Evolutionary conservation across 2,797 vertebrate genomes (phyloP), one percentile per base, ranked within the genome.

Genomic region (Tangara arthus): DNA sequence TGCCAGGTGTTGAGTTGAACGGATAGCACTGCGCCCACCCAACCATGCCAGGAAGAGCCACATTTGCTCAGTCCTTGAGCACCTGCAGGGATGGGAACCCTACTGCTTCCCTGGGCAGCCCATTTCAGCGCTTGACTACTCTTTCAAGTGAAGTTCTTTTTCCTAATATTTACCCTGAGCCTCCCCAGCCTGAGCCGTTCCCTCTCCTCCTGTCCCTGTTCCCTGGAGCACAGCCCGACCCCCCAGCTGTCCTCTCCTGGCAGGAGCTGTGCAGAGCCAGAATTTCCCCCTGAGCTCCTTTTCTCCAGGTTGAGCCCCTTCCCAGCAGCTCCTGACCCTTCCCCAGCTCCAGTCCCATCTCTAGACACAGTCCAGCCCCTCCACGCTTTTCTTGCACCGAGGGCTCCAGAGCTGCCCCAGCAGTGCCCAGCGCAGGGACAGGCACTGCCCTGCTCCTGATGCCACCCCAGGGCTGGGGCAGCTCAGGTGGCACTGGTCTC

Each of bases 141-240:
- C n/a, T 39, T 44, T 18, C 56, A 28, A 50, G 2, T 14, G 8
- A 13, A 64, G 7, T 30, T 21, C 34, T 57, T 64, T 56, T 14
- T 37, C 12, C n/a, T 12, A 2, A 77, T 70, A n/a, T 46, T n/a
- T 8, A 24, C 9, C 11, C 27, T 24, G 27, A 10, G 2, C 9
- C 27, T 75, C 2, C 3, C 16, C 13, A 4, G 11, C 27, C 1
- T 15, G 71, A 22, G 42, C 11, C 0, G 0, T 30, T 69, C 13
- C 70, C 35, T 63, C 42, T 56, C 5, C 32, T 82, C 71, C 64
- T 63, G 56, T 15, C 42, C 70, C 41, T 61, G 70, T 42, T 35
- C 32, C 34, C 22, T 55, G 47, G 2, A 69, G 35, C 63, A 82
- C 3, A 35, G 10, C 26, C 8, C 0, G 0, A 23, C 8, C 16